Percentiles rank a stretch among this genome's conserved stretches.
Conservation (phyloP, 2,113 vertebrate species). For the Pterocles burchelli region DNA sequence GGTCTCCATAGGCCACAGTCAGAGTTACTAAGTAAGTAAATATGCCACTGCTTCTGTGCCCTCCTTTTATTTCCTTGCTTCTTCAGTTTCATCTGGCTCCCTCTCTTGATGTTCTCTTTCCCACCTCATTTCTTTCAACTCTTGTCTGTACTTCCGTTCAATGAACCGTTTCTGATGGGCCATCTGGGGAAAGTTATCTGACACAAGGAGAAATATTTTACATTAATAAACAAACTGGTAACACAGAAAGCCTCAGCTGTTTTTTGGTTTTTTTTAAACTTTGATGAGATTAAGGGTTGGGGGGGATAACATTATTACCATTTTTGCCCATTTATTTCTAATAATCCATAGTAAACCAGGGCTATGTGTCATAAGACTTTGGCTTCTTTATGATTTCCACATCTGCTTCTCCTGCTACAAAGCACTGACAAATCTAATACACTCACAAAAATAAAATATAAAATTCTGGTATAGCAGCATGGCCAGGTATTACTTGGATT, state of each 20-base stretch:
- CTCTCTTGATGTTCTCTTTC: conserved; percentile 95
- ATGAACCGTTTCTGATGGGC: conserved; percentile 99
- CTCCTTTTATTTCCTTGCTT: conserved; percentile 83
- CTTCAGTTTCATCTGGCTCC: conserved; percentile 87
- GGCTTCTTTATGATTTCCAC: background rate
- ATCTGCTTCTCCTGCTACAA: background rate
- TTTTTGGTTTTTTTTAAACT: background rate
- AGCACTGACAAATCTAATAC: background rate
- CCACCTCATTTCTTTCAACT: conserved; percentile 98
- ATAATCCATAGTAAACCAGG: background rate
- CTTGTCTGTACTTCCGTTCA: conserved; percentile 98
- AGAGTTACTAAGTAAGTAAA: conserved; percentile 70
- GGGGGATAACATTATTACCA: background rate
- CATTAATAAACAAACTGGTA: conserved; percentile 69
- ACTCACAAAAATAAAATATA: background rate
- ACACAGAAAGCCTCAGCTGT: background rate
- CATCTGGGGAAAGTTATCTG: conserved; percentile 99
- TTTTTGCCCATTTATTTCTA: background rate
- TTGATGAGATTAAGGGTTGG: background rate
- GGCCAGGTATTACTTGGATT: background rate
- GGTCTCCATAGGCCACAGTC: conserved; percentile 61
- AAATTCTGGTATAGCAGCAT: background rate
- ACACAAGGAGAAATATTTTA: conserved; percentile 75
- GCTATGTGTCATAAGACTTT: background rate
- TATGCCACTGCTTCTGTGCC: conserved; percentile 27